These are phyloP conservation scores for Leptinotarsa undecemlineata DNA, from an alignment of 1,140 invertebrate genomes.

Conservation along the genomic window DNA sequence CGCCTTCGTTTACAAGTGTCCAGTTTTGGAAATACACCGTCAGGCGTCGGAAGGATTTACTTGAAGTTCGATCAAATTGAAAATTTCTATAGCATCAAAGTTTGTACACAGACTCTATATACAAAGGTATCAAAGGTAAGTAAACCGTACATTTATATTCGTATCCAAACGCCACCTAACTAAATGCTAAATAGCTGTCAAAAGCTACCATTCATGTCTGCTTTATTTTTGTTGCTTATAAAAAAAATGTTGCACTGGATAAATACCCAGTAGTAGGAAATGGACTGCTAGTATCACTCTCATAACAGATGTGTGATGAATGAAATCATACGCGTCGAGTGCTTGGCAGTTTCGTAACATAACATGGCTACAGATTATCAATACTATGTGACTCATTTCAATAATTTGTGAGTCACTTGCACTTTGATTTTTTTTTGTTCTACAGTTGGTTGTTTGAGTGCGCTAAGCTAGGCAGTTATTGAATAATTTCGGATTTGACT, in stretches of 20 bases:
- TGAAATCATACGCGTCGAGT: constrained; percentile 15
- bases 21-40: background rate
- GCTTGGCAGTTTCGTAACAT: constrained; percentile 16
- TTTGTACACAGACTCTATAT: too few relatives aligned
- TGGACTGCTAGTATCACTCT: constrained; percentile 37
- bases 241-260: constrained; percentile 44
- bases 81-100: constrained; percentile 21
- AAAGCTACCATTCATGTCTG: constrained; percentile 41
- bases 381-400: constrained; percentile 52
- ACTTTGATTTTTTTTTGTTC: constrained; percentile 13
- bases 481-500: too few relatives aligned
- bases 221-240: constrained; percentile 48
- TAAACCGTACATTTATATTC: background rate
- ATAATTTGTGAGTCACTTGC: constrained; percentile 50
- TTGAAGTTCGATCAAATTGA: constrained; percentile 16
- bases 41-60: constrained; percentile 34
- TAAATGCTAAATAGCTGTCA: constrained; percentile 28
- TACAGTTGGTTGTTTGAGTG: constrained; percentile 2
- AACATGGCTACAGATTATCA: constrained; percentile 50
- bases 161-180: background rate
- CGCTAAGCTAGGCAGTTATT: too few relatives aligned
- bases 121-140: constrained; percentile 27
- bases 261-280: constrained; percentile 44
- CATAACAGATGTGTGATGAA: constrained; percentile 36
- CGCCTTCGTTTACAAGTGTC: constrained; percentile 9